Evolutionary conservation across 2,888 invertebrate genomes (phyloP).

Genomic region (Euphydryas editha): DNA sequence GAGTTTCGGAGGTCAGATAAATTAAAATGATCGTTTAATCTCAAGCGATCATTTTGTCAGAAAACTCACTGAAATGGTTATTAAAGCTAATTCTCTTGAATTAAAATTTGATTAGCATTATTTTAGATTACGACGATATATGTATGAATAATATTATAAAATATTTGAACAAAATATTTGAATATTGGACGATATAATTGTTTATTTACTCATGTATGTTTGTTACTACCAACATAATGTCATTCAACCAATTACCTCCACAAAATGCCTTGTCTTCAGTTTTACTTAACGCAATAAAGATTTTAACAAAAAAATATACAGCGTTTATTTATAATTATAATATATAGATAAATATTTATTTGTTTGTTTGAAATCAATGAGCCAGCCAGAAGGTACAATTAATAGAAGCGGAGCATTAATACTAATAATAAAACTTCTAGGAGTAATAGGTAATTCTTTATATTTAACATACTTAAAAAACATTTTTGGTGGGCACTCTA

Average conservation of each 20-base stretch:
- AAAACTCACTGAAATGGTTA: background rate
- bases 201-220: background rate
- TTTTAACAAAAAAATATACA: background rate
- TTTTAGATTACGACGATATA: conserved; percentile 21
- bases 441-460: too few relatives aligned
- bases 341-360: too few relatives aligned
- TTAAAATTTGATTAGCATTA: conserved; percentile 18
- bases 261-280: background rate
- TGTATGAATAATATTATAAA: conserved; percentile 21
- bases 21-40: background rate
- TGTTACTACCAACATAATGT: background rate
- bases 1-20: background rate
- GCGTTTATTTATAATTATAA: too few relatives aligned
- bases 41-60: background rate
- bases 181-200: conserved; percentile 1
- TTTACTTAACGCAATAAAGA: background rate
- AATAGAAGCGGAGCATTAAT: too few relatives aligned
- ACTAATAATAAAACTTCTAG: too few relatives aligned
- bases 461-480: too few relatives aligned
- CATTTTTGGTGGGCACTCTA: too few relatives aligned
- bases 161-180: conserved; percentile 21
- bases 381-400: too few relatives aligned
- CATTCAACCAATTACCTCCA: background rate
- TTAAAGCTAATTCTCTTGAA: conserved; percentile 1
- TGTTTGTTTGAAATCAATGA: too few relatives aligned